Percentiles rank a stretch among this genome's conserved stretches.
Evolutionary conservation across 2,113 vertebrate genomes (phyloP).

Genomic region (Azemiops feae): DNA sequence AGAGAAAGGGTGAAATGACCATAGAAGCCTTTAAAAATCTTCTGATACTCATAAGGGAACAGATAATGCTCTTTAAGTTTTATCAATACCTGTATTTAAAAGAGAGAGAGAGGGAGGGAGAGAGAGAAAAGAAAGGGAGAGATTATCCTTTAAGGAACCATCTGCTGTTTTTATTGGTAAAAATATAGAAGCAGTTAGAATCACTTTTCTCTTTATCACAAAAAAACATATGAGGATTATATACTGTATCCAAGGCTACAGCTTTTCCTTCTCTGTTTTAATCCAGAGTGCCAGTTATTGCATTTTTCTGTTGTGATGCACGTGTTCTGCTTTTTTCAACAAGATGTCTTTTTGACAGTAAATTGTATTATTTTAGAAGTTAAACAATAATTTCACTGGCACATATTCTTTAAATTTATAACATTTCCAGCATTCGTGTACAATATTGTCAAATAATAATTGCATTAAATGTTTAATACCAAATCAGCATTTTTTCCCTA

Average conservation of each 20-base stretch:
- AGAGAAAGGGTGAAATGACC: not conserved
- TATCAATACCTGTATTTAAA: not conserved
- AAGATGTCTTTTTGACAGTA: not conserved
- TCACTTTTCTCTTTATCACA: not conserved
- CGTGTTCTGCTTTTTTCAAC: not conserved
- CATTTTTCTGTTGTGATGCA: rapidly evolving
- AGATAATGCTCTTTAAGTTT: not conserved
- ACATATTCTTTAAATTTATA: not conserved
- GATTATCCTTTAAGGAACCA: not conserved
- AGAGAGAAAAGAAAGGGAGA: not conserved
- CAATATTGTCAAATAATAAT: rapidly evolving
- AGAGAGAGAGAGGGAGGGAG: not conserved
- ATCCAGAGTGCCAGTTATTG: not conserved
- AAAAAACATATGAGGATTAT: not conserved
- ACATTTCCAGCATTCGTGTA: rapidly evolving
- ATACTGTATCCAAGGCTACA: not conserved
- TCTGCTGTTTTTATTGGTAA: not conserved
- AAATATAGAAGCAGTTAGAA: not conserved
- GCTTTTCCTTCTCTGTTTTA: not conserved
- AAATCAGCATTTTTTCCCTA: rapidly evolving
- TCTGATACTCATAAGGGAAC: not conserved
- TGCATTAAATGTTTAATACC: rapidly evolving
- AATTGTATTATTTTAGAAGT: rapidly evolving
- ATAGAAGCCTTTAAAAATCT: not conserved
- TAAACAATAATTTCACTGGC: not conserved